A percentile compares a stretch with the other conserved stretches of the same genome.
Evolutionary conservation across 2,113 vertebrate species (phyloP).

Genomic region (Excalfactoria chinensis): DNA sequence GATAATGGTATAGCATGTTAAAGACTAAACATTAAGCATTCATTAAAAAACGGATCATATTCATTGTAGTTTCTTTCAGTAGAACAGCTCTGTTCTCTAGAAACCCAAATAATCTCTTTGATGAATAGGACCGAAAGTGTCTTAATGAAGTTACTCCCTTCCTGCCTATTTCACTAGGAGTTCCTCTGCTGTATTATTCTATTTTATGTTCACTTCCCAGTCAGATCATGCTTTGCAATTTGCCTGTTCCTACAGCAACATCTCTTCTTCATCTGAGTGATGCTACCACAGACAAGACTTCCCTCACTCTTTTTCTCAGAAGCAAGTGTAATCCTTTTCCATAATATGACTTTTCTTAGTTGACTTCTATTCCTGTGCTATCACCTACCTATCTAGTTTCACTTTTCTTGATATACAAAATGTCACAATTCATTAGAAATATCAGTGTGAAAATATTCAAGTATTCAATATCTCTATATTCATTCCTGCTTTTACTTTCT

Average conservation of each 20-base stretch:
- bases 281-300: not conserved
- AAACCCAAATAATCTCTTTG: constrained; percentile 30
- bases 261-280: not conserved
- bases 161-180: not conserved
- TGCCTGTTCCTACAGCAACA: not conserved
- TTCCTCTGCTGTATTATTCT: constrained; percentile 40
- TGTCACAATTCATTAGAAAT: not conserved
- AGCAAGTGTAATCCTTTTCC: not conserved
- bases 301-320: not conserved
- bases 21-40: constrained; percentile 39
- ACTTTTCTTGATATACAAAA: not conserved
- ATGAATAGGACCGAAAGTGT: constrained; percentile 38
- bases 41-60: constrained; percentile 54
- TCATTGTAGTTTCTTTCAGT: constrained; percentile 23
- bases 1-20: not conserved
- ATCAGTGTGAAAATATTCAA: not conserved
- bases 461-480: not conserved
- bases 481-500: not conserved
- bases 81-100: not conserved
- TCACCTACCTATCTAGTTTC: not conserved
- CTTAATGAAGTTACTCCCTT: not conserved
- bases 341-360: not conserved
- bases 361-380: not conserved
- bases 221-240: not conserved
- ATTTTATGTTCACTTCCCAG: not conserved